phyloP scores from a whole-genome alignment of 2,888 invertebrate genomes.

The Enoplolaimus lenunculus region DNA sequence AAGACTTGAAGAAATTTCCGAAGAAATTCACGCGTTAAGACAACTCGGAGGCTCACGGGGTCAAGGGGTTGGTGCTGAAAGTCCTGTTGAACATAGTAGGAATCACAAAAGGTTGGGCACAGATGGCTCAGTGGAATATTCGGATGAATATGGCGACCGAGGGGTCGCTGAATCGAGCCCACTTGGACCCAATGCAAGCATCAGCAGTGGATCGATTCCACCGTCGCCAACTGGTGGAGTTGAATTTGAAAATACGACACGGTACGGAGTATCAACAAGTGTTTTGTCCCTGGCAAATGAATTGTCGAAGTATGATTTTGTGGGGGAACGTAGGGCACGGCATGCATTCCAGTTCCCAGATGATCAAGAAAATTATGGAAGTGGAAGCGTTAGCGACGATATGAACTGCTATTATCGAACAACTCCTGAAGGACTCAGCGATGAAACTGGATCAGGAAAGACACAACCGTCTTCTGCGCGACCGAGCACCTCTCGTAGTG shows the following conservation, averaged over 20 bases:
- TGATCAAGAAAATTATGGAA: background rate
- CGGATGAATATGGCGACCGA: background rate
- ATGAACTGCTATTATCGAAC: background rate
- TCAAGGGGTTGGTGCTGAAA: background rate
- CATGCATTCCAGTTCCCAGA: background rate
- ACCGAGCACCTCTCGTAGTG: no score
- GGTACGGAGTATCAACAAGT: conserved; percentile 27
- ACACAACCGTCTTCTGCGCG: no score
- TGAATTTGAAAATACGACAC: background rate
- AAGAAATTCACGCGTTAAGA: conserved; percentile 36
- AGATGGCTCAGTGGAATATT: background rate
- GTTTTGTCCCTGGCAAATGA: conserved; percentile 35
- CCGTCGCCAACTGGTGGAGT: background rate
- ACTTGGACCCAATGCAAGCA: background rate
- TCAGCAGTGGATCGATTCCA: background rate
- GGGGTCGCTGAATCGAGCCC: background rate
- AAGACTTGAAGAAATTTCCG: conserved; percentile 36
- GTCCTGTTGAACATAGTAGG: background rate
- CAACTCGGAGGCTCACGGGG: background rate
- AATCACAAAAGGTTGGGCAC: background rate
- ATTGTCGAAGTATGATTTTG: conserved; percentile 24
- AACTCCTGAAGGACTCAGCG: background rate
- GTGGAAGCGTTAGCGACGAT: background rate
- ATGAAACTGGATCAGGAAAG: no score
- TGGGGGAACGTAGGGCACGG: background rate